Evolutionary conservation across 2,888 invertebrate species (phyloP).

Genomic region (Cephus rjabovi): DNA sequence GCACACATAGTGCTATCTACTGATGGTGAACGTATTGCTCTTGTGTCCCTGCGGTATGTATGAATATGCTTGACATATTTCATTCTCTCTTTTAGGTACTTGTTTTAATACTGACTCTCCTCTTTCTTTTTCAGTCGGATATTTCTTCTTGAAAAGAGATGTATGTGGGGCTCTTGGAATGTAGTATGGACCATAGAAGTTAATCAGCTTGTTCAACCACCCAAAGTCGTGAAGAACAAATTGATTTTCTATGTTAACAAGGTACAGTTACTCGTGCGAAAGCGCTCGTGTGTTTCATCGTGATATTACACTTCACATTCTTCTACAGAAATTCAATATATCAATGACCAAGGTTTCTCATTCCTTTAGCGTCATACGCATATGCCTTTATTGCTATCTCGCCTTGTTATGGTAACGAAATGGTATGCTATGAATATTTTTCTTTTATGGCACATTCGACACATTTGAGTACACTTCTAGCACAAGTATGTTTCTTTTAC

Average conservation of each 20-base stretch:
- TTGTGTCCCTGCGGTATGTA: slow-evolving; percentile 77
- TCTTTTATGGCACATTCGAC: too few species aligned
- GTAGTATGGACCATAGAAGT: slow-evolving; percentile 81
- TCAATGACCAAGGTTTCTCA: too few species aligned
- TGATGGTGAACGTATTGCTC: slow-evolving; percentile 74
- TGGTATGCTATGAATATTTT: too few species aligned
- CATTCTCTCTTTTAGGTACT: not conserved
- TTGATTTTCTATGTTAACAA: slow-evolving; percentile 80
- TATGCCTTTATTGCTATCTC: too few species aligned
- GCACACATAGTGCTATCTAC: slow-evolving; percentile 75
- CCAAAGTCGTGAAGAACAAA: slow-evolving; percentile 71
- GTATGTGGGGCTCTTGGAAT: slow-evolving; percentile 79
- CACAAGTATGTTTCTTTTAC: too few species aligned
- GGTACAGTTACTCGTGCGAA: slow-evolving; percentile 67
- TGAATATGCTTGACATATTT: slow-evolving; percentile 5
- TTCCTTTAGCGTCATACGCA: too few species aligned
- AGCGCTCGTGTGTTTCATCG: too few species aligned
- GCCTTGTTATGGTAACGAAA: too few species aligned
- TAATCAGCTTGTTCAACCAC: slow-evolving; percentile 78
- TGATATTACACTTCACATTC: too few species aligned
- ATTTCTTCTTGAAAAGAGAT: slow-evolving; percentile 77
- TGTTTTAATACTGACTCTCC: slow-evolving; percentile 10
- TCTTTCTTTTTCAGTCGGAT: slow-evolving; percentile 72
- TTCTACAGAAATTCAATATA: too few species aligned
- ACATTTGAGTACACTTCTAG: too few species aligned